Conservation (phyloP, 2,113 vertebrate species). For the Pseudorasbora parva region DNA sequence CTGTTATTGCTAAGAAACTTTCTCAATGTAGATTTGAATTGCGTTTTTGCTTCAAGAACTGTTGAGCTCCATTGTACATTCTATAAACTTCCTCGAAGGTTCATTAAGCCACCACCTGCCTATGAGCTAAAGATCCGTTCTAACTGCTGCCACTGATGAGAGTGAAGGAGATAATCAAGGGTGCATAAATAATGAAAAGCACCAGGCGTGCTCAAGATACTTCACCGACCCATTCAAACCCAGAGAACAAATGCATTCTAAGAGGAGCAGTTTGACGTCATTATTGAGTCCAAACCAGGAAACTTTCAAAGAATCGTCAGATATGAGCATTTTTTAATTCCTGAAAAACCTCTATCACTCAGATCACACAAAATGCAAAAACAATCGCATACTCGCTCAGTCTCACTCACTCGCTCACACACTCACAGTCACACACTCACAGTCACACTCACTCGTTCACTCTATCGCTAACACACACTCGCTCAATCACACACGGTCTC, state of each 20-base stretch:
- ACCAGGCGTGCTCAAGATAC: background rate
- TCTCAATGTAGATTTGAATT: background rate
- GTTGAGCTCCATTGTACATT: background rate
- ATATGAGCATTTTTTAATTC: background rate
- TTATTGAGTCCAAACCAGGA: background rate
- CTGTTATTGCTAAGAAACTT: background rate
- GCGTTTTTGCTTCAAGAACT: background rate
- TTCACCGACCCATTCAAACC: background rate
- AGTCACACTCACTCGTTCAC: too few relatives aligned
- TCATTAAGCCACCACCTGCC: slow-evolving; percentile 62
- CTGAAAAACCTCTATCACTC: background rate
- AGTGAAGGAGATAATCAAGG: slow-evolving; percentile 62
- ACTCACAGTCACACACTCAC: too few relatives aligned
- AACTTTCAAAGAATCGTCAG: background rate
- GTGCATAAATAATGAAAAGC: slow-evolving; percentile 68
- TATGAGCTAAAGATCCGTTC: slow-evolving; percentile 55
- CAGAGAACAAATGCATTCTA: slow-evolving; percentile 1
- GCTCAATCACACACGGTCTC: too few relatives aligned
- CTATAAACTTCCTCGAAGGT: slow-evolving; percentile 34
- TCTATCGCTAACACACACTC: too few relatives aligned
- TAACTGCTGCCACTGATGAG: slow-evolving; percentile 56
- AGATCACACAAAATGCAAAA: background rate
- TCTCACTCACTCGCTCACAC: too few relatives aligned
- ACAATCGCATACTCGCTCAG: too few relatives aligned
- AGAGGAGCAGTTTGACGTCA: slow-evolving; percentile 16